These are phyloP conservation scores for Drosophila sp. DNA, from an alignment of 1,140 invertebrate species.

Conservation along the genomic window DNA sequence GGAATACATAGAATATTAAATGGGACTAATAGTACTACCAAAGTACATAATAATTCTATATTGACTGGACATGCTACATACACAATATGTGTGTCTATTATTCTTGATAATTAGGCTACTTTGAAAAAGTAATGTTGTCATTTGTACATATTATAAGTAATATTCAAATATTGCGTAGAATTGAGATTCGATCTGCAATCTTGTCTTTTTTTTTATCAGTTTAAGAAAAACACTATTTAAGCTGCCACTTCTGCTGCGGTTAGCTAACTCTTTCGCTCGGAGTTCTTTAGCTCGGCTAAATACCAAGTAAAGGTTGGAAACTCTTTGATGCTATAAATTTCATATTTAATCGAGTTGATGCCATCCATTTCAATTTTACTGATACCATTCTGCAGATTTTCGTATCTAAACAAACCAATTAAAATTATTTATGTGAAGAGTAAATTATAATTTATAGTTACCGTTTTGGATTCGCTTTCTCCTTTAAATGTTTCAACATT, in stretches of 20 bases:
- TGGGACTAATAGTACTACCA: constrained; percentile 64
- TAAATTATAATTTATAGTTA: constrained; percentile 75
- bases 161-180: constrained; percentile 49
- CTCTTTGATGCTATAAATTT: constrained; percentile 88
- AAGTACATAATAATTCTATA: constrained; percentile 56
- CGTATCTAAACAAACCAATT: constrained; percentile 88
- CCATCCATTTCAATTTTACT: constrained; percentile 94
- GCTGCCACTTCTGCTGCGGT: constrained; percentile 4
- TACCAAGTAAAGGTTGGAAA: constrained; percentile 91
- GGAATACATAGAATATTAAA: constrained; percentile 46
- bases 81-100: constrained; percentile 63
- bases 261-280: constrained; percentile 80
- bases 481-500: constrained; percentile 95
- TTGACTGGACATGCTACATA: constrained; percentile 65
- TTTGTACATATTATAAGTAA: constrained; percentile 72
- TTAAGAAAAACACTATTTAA: constrained; percentile 9
- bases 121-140: constrained; percentile 78
- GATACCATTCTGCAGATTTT: constrained; percentile 92
- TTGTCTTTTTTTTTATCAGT: constrained; percentile 17
- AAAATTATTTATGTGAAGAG: neutral
- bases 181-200: constrained; percentile 34
- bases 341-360: constrained; percentile 94
- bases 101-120: constrained; percentile 58
- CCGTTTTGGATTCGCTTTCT: constrained; percentile 95
- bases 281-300: constrained; percentile 87